Evolutionary conservation across 1,140 invertebrate genomes (phyloP).

Genomic region (Heliconius melpomene): DNA sequence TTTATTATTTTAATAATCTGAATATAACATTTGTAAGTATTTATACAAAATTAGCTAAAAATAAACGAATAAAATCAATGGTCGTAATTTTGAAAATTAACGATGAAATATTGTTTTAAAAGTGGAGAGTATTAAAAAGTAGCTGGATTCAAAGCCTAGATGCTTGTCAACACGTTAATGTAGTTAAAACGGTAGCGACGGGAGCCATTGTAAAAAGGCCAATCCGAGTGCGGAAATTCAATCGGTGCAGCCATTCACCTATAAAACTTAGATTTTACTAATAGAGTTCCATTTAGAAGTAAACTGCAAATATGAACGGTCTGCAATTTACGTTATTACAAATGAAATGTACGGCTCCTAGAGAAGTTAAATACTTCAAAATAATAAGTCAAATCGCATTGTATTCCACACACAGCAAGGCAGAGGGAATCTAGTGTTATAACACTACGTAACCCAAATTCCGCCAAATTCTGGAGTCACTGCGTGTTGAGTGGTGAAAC

Average conservation of each 20-base stretch:
- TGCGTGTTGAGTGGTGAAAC: no score
- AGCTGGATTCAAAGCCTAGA: slow-evolving; percentile 2
- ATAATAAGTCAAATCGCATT: no score
- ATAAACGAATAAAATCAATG: no score
- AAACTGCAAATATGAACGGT: not conserved
- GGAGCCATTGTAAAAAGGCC: slow-evolving; percentile 12
- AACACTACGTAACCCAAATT: no score
- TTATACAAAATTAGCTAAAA: no score
- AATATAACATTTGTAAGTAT: no score
- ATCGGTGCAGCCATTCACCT: slow-evolving; percentile 17
- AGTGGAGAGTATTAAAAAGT: not conserved
- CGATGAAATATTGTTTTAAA: not conserved
- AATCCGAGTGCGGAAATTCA: slow-evolving; percentile 4
- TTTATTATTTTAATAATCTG: no score
- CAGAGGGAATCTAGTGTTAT: no score
- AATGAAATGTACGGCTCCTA: not conserved
- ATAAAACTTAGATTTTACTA: slow-evolving; percentile 15
- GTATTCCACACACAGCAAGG: no score
- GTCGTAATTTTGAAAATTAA: not conserved
- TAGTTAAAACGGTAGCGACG: slow-evolving; percentile 14
- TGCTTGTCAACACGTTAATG: slow-evolving; percentile 22
- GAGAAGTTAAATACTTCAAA: no score
- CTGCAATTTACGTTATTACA: not conserved
- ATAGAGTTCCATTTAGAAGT: not conserved
- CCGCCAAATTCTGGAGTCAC: no score